Percentiles rank a stretch among this genome's conserved stretches.
These are phyloP conservation scores for Anolis apletophallus DNA, from an alignment of 2,797 vertebrate species.

Conservation along the genomic window DNA sequence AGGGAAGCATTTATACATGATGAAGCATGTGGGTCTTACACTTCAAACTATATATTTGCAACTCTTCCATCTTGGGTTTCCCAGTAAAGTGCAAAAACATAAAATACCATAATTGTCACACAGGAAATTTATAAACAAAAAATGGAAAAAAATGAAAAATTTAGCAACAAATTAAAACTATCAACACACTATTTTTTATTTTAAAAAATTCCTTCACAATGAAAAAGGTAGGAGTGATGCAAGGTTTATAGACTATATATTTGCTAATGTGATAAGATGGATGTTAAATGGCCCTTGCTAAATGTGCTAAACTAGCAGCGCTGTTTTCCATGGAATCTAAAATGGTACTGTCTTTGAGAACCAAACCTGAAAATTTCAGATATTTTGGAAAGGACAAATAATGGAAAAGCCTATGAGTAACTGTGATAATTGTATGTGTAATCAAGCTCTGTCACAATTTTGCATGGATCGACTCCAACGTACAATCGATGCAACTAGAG, in stretches of 20 bases:
- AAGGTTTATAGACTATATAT: background rate
- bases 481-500: background rate
- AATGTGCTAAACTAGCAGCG: background rate
- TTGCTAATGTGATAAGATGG: background rate
- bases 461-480: slow-evolving; percentile 28
- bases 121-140: background rate
- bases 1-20: background rate
- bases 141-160: background rate
- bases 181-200: background rate
- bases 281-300: background rate
- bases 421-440: background rate
- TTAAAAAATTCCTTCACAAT: background rate
- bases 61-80: background rate
- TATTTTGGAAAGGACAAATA: background rate
- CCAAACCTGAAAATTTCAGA: background rate
- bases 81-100: background rate
- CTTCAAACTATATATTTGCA: background rate
- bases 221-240: background rate
- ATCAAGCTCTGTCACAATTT: background rate
- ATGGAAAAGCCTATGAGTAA: background rate
- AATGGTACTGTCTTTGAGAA: background rate
- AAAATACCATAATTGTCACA: background rate
- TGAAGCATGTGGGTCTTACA: background rate
- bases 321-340: background rate
- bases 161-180: background rate